Base-by-base conservation (phyloP, 2,888 invertebrate species). In the Xestia rhomboidea region DNA sequence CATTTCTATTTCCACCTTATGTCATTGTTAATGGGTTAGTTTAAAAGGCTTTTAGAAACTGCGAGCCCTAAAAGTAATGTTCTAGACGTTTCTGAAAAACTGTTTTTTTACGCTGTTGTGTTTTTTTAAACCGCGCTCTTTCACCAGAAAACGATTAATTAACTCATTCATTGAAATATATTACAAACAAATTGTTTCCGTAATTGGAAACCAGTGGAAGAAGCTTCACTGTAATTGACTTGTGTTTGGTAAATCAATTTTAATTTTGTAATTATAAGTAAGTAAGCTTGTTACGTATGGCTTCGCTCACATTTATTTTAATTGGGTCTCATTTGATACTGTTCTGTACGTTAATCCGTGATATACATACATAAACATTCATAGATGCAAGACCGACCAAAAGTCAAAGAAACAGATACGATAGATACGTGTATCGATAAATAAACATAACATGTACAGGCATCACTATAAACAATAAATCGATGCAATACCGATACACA, bases 191-290 rank as follows among this genome's bases (percentile, higher is more conserved):
- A 73, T 68, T 72, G 67, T 69, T 72, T 73, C 34, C 51, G 62
- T 68, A 77, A 87, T 84, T 81, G 73, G 60, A 77, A 73, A 69
- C 73, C 34, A 34, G 54, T 71, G 49, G 76, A 73, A 57, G 66
- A 74, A 76, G 51, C 74, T 77, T 64, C 38, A 7, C 49, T 63
- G 51, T 74, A 70, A 80, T 80, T 85, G 63, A 68, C 38, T 83
- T 64, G 64, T 70, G 27, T 75, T 86, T 70, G 76, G 67, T 46
- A 63, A 76, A 62, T 27, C 8, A 57, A 69, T 83, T 82, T 46
- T 49, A 81, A 84, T 73, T 66, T 62, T 44, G 27, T 68, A n/a
- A 70, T 82, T 62, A 30, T 21, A 49, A n/a, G 41, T 21, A 49
- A 30, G 41, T 83, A 66, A 79, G 69, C 73, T 66, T 67, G 46